Conservation (phyloP, 1,140 invertebrate genomes). For the Bombus terrestris region DNA sequence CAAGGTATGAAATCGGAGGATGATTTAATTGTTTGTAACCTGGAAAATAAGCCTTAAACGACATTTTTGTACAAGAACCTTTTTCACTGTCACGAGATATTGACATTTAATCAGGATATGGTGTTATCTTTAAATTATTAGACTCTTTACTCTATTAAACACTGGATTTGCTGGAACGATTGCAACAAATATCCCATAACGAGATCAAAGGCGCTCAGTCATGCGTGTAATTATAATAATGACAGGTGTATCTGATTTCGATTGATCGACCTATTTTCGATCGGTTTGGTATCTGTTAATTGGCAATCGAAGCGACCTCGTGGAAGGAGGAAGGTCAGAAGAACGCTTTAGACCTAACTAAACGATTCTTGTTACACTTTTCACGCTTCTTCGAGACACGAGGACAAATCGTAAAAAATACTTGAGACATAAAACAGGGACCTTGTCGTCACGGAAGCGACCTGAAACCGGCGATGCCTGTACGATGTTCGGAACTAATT, state of each 20-base stretch:
- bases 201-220: no score
- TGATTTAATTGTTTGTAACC: no score
- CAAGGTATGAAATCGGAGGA: no score
- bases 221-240: constrained; percentile 15
- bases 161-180: no score
- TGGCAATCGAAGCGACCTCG: constrained; percentile 52
- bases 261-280: constrained; percentile 21
- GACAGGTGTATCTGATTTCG: constrained; percentile 29
- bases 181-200: no score
- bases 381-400: constrained; percentile 23
- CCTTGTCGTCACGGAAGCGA: not conserved
- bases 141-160: no score
- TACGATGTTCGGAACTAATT: not conserved
- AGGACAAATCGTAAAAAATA: not conserved
- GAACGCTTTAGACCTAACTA: constrained; percentile 20
- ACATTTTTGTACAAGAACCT: no score
- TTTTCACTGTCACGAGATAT: no score
- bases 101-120: no score
- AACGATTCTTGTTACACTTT: constrained; percentile 39
- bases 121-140: no score
- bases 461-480: not conserved
- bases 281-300: constrained; percentile 58
- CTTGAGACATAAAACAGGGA: not conserved
- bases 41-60: no score
- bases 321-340: constrained; percentile 40